Conservation (phyloP, 2,888 invertebrate genomes). For the Endotricha flammealis region DNA sequence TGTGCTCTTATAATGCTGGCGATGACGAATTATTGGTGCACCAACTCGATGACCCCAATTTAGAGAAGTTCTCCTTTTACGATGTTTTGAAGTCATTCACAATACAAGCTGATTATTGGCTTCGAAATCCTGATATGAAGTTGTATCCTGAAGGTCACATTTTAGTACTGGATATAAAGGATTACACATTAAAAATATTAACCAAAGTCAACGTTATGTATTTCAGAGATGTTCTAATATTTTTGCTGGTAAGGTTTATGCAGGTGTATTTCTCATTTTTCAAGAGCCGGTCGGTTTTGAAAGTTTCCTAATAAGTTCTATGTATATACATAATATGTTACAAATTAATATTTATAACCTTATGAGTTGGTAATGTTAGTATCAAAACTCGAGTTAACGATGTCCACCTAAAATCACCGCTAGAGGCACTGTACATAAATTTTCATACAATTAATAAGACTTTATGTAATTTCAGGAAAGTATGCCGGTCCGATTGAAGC, state of each 20-base stretch:
- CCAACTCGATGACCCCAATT: conserved; percentile 38
- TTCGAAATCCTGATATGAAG: conserved; percentile 24
- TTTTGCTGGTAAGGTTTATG: conserved; percentile 58
- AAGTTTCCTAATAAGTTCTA: too few relatives aligned
- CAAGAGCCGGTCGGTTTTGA: too few relatives aligned
- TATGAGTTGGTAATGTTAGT: too few relatives aligned
- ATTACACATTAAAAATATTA: conserved; percentile 43
- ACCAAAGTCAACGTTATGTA: conserved; percentile 54
- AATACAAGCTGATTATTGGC: conserved; percentile 52
- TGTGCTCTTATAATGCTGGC: conserved; percentile 36
- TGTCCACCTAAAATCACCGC: too few relatives aligned
- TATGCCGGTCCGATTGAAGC: conserved; percentile 57
- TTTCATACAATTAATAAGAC: too few relatives aligned
- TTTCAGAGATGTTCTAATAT: conserved; percentile 52
- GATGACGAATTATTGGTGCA: conserved; percentile 51
- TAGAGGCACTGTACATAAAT: too few relatives aligned
- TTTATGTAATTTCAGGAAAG: conserved; percentile 44
- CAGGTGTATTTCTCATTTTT: too few relatives aligned
- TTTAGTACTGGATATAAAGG: conserved; percentile 51
- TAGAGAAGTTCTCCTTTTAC: conserved; percentile 52
- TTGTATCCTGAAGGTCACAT: conserved; percentile 47
- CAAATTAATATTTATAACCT: too few relatives aligned
- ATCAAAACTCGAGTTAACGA: too few relatives aligned
- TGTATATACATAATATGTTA: too few relatives aligned
- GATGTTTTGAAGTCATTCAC: conserved; percentile 46